Percentiles rank a stretch among this genome's conserved stretches.
These are phyloP conservation scores for Onychostruthus taczanowskii DNA, from an alignment of 2,113 vertebrate genomes.

Conservation along the genomic window DNA sequence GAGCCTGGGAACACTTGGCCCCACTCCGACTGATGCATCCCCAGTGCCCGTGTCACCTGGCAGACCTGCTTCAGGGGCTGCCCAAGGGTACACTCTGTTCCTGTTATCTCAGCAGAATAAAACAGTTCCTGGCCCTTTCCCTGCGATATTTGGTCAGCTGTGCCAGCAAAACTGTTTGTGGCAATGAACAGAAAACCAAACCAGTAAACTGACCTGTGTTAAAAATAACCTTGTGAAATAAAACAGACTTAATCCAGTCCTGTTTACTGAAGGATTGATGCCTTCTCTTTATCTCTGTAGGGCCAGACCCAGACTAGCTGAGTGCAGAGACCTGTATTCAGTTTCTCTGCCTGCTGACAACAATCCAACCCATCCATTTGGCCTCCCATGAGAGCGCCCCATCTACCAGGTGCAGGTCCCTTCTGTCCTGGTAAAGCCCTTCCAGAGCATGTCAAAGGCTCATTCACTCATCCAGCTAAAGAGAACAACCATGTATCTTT, in stretches of 20 bases:
- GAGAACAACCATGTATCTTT: not conserved
- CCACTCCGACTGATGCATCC: accelerated
- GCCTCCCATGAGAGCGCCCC: not conserved
- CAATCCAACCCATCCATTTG: not conserved
- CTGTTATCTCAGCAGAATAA: not conserved
- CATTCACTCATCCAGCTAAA: not conserved
- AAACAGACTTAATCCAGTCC: not conserved
- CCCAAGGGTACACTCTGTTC: not conserved
- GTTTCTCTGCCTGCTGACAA: not conserved
- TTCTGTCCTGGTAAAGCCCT: not conserved
- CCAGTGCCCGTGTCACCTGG: not conserved
- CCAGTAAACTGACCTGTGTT: not conserved
- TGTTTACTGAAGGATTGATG: slow-evolving; percentile 33
- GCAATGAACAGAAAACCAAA: not conserved
- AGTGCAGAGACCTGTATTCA: not conserved
- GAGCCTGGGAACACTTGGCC: accelerated
- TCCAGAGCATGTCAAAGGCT: not conserved
- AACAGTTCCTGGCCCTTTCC: not conserved
- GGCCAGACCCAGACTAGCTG: not conserved
- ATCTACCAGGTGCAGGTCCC: not conserved
- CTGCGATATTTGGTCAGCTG: not conserved
- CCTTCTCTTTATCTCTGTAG: not conserved
- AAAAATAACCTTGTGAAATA: slow-evolving; percentile 30
- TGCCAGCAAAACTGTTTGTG: not conserved
- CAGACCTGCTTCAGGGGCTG: not conserved